Conservation (phyloP, 2,888 invertebrate species). For the Apamea crenata region DNA sequence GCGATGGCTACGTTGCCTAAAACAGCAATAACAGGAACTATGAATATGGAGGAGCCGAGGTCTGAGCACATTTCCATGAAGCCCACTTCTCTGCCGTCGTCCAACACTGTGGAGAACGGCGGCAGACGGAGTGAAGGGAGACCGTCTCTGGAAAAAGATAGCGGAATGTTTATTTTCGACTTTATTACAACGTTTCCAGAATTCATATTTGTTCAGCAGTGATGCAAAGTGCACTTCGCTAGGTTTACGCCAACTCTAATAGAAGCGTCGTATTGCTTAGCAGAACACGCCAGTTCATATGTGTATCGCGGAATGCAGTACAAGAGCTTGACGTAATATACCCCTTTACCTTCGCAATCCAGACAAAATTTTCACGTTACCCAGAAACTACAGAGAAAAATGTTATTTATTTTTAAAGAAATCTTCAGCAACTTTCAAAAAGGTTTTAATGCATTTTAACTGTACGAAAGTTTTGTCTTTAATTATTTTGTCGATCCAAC, state of each 20-base stretch:
- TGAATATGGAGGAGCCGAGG: constrained; percentile 95
- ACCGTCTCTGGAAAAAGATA: constrained; percentile 90
- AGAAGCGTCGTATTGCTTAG: not conserved
- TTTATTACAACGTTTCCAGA: not conserved
- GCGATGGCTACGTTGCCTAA: constrained; percentile 98
- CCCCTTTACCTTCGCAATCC: not conserved
- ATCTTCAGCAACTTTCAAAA: not conserved
- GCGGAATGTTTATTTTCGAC: not conserved
- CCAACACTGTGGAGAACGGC: constrained; percentile 92
- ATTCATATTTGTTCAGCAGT: not conserved
- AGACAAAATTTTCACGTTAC: not conserved
- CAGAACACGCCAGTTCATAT: not conserved
- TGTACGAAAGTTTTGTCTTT: not conserved
- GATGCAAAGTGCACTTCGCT: not conserved
- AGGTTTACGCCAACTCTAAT: not conserved
- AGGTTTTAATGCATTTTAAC: not conserved
- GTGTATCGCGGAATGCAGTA: not conserved
- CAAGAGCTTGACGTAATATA: not conserved
- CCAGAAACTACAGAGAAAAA: not conserved
- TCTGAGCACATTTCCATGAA: constrained; percentile 94
- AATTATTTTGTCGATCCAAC: constrained; percentile 5
- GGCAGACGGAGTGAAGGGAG: constrained; percentile 93
- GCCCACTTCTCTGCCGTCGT: constrained; percentile 90
- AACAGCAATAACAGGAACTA: constrained; percentile 97
- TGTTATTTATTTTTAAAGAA: not conserved